Evolutionary conservation across 2,797 vertebrate genomes (phyloP), one percentile per base, ranked within the genome.

Genomic region (Chrysolophus pictus): DNA sequence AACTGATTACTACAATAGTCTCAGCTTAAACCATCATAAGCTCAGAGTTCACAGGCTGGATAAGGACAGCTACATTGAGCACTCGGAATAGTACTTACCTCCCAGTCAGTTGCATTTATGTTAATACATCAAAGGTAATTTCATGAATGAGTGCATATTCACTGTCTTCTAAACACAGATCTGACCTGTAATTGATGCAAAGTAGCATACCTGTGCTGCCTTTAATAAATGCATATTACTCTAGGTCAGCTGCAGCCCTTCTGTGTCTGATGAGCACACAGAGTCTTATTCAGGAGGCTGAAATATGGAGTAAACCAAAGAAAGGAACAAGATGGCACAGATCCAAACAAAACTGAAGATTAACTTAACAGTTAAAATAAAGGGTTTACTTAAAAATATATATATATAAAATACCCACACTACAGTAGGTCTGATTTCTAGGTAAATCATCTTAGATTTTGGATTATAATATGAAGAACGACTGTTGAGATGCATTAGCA

Each of bases 1-100:
- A 77, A 53, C 11, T 65, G 39, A 73, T 82, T 65, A 28, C 10
- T 71, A 39, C 23, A 23, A 29, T 10, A 79, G 17, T 22, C 13
- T 76, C n/a, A 65, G 2, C 10, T 83, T 83, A 91, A 93, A 78
- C 9, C n/a, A 13, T 8, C 9, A 6, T 65, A 67, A 90, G 56
- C 18, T 2, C 24, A 31, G 16, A 58, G 9, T 53, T 10, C 0
- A 0, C 28, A 78, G 24, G 80, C 47, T n/a, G 18, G 21, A 59
- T 56, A 62, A 51, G 29, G 44, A 74, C 29, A 2, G 67, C 47
- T 90, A n/a, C 11, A 58, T 10, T 10, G n/a, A 53, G 35, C 1
- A 0, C 17, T 49, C 53, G 62, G 55, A 84, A 60, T 2, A 6
- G 33, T 49, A n/a, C 10, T 65, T 62, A 65, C 19, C 29, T 49